phyloP scores from a whole-genome alignment of 2,888 invertebrate species.

The Apoda limacodes region DNA sequence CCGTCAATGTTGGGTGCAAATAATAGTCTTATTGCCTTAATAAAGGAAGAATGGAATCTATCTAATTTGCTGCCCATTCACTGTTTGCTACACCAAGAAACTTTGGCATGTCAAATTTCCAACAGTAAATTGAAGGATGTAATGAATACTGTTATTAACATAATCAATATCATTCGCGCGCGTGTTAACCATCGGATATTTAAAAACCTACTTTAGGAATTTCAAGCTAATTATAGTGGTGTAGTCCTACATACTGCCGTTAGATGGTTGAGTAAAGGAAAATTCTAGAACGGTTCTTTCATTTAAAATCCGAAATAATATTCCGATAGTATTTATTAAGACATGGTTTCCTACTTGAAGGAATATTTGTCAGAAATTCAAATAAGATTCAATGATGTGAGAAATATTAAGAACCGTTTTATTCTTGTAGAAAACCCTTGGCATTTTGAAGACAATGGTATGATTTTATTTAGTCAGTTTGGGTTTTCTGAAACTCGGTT shows the following conservation, averaged over 20 bases:
- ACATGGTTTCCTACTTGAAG: conserved; percentile 4
- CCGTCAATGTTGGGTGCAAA: conserved; percentile 11
- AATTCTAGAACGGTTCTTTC: conserved; percentile 10
- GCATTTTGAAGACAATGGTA: too few relatives aligned
- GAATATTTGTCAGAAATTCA: conserved; percentile 4
- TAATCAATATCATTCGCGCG: conserved; percentile 5
- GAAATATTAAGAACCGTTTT: too few relatives aligned
- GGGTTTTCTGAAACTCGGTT: too few relatives aligned
- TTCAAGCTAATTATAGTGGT: conserved; percentile 11
- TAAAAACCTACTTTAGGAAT: conserved; percentile 8
- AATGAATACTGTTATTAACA: conserved; percentile 7
- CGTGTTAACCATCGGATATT: conserved; percentile 7
- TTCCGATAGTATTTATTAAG: too few relatives aligned
- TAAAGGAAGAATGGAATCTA: conserved; percentile 9
- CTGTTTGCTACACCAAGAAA: conserved; percentile 8
- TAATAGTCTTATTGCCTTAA: conserved; percentile 9
- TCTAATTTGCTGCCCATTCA: conserved; percentile 7
- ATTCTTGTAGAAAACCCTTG: too few relatives aligned
- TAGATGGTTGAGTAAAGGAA: conserved; percentile 15
- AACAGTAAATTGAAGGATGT: conserved; percentile 7
- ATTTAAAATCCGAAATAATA: too few relatives aligned
- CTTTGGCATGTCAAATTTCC: conserved; percentile 8
- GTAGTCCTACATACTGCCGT: conserved; percentile 12
- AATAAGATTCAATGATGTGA: conserved; percentile 2
- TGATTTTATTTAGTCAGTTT: too few relatives aligned